These are phyloP conservation scores for Epinephelus coioides DNA, from an alignment of 2,797 vertebrate genomes.

Conservation along the genomic window DNA sequence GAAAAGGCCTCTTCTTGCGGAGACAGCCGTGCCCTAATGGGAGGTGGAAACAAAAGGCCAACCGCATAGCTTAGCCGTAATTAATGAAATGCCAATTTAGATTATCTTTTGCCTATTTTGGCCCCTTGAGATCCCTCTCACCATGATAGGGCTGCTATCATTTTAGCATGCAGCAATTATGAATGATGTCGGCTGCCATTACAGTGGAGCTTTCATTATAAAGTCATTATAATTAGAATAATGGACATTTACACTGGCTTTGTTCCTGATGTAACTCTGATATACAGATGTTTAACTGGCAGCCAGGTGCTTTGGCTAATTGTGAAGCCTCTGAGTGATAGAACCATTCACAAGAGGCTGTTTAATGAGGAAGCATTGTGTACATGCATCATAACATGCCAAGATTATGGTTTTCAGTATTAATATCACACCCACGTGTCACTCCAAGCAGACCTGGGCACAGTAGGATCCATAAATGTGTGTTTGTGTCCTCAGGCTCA, in stretches of 20 bases:
- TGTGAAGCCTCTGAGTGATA: not conserved
- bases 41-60: slow-evolving; percentile 74
- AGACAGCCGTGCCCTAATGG: slow-evolving; percentile 62
- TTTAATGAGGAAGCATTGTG: not conserved
- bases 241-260: slow-evolving; percentile 14
- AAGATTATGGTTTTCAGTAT: slow-evolving; percentile 2
- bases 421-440: not conserved
- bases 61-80: slow-evolving; percentile 48
- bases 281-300: slow-evolving; percentile 15
- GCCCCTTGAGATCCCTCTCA: slow-evolving; percentile 11
- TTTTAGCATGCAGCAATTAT: slow-evolving; percentile 31
- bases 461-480: not conserved
- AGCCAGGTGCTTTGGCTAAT: slow-evolving; percentile 23
- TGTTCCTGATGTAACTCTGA: slow-evolving; percentile 19
- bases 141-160: slow-evolving; percentile 21
- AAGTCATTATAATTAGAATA: slow-evolving; percentile 39
- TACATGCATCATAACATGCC: not conserved
- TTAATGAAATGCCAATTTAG: slow-evolving; percentile 60
- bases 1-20: slow-evolving; percentile 75
- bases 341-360: not conserved
- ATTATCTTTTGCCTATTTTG: slow-evolving; percentile 33
- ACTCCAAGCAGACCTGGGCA: not conserved
- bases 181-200: slow-evolving; percentile 51
- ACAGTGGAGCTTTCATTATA: slow-evolving; percentile 25
- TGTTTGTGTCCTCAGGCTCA: slow-evolving; percentile 78